Percentiles rank a stretch among this genome's conserved stretches.
phyloP scores from a whole-genome alignment of 2,113 vertebrate genomes.

The Aythya baeri region DNA sequence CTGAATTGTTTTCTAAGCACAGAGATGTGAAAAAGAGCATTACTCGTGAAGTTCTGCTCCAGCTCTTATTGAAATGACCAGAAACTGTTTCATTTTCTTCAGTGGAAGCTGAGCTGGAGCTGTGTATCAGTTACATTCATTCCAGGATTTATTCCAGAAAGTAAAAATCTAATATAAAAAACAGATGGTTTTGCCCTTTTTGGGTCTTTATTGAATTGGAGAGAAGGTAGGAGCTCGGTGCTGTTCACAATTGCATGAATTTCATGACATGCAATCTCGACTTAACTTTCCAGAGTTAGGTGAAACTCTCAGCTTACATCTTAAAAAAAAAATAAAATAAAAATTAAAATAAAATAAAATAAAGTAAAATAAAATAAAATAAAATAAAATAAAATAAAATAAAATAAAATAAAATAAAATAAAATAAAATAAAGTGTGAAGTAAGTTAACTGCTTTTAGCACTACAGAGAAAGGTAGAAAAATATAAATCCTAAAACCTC shows the following conservation, averaged over 20 bases:
- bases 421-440: neutral
- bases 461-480: neutral
- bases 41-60: neutral
- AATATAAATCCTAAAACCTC: neutral
- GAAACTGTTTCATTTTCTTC: neutral
- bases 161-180: slow-evolving; percentile 17
- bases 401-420: neutral
- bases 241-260: neutral
- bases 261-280: rapidly evolving
- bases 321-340: neutral
- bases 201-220: neutral
- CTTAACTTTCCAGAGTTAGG: neutral
- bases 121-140: neutral
- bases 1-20: neutral
- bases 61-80: neutral
- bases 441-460: neutral
- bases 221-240: neutral
- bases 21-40: neutral
- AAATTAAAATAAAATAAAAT: neutral
- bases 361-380: neutral
- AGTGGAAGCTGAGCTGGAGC: neutral
- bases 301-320: neutral
- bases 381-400: neutral
- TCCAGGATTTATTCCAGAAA: slow-evolving; percentile 29
- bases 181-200: neutral